Percentiles rank a stretch among this genome's conserved stretches.
These are phyloP conservation scores for Pegoplata infirma DNA, from an alignment of 2,888 invertebrate species.

Conservation along the genomic window DNA sequence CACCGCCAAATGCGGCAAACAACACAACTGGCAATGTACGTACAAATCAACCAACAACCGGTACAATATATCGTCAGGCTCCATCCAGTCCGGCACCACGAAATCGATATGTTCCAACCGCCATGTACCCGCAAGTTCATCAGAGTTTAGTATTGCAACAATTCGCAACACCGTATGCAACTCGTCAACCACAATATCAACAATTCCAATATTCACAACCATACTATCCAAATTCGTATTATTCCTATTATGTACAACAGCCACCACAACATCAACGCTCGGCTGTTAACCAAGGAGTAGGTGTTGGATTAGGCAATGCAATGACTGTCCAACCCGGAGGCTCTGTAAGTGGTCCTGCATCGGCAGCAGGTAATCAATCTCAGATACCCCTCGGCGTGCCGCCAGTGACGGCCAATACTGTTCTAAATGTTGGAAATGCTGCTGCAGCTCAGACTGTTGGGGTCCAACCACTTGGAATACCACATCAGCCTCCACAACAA, in stretches of 20 bases:
- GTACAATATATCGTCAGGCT: conserved; percentile 72
- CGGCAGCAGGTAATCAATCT: conserved; percentile 65
- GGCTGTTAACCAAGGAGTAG: conserved; percentile 69
- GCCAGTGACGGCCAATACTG: conserved; percentile 78
- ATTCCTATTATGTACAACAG: conserved; percentile 61
- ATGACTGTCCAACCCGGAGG: conserved; percentile 73
- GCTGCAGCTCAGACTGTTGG: conserved; percentile 68
- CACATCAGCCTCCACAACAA: conserved; percentile 64
- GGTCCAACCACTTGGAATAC: conserved; percentile 69
- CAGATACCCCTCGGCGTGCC: conserved; percentile 70
- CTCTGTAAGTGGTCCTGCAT: conserved; percentile 69
- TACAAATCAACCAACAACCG: conserved; percentile 70
- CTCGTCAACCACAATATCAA: conserved; percentile 69
- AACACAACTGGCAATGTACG: conserved; percentile 70
- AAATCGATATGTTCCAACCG: conserved; percentile 70
- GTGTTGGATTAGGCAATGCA: conserved; percentile 64
- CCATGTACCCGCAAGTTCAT: conserved; percentile 73
- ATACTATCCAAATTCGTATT: conserved; percentile 63
- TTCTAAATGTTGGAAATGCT: conserved; percentile 74
- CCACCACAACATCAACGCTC: conserved; percentile 70
- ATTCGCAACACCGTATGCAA: conserved; percentile 69
- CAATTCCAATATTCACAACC: conserved; percentile 68
- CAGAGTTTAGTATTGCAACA: conserved; percentile 73
- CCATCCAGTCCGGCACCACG: conserved; percentile 68
- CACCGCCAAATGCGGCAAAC: conserved; percentile 70